Base-by-base conservation (phyloP, 2,888 invertebrate genomes). In the Drosophila niveifrons region DNA sequence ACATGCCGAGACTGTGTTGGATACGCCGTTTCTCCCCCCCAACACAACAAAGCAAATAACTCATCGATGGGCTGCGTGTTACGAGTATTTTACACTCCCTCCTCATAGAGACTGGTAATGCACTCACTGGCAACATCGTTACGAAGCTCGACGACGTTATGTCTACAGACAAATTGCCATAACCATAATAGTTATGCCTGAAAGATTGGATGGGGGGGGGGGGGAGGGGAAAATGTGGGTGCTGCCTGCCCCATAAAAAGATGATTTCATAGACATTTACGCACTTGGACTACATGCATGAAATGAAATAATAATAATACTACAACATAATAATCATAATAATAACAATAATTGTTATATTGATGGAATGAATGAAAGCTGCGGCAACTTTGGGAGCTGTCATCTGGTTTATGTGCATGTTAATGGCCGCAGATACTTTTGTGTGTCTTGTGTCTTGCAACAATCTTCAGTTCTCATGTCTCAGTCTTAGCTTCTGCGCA, bases 81-180 rank as follows among this genome's bases (percentile, higher is more conserved):
- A 88, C 82, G 81, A 81, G 72, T 75, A 87, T 83, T 89, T 84
- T 90, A 80, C 88, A 88, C 78, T 76, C 31, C 9, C 13, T 9
- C 23, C 23, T 44, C 43, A 3, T 13, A 29, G 34, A 36, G 36
- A 36, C 43, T 36, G 13, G 7, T 77, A 77, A 77, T 75, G 78
- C 55, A 75, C 55, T 75, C 23, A 4, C 23, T 23, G 78, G 46
- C 51, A 48, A 57, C 62, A 61, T 64, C 57, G 63, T 66, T 68
- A 57, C 48, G 59, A 58, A 50, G 28, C 48, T 58, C 69, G 80
- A 62, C 76, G 78, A 72, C 78, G 73, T 87, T 79, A 75, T 84
- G 83, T 90, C 90, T 84, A 87, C 90, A 84, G 89, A 90, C 90
- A 89, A 89, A 89, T 89, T 90, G 90, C 90, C 87, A 90, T 89